Percentiles rank a stretch among this genome's conserved stretches.
Evolutionary conservation across 2,888 invertebrate species (phyloP).

Genomic region (Catocala nupta): DNA sequence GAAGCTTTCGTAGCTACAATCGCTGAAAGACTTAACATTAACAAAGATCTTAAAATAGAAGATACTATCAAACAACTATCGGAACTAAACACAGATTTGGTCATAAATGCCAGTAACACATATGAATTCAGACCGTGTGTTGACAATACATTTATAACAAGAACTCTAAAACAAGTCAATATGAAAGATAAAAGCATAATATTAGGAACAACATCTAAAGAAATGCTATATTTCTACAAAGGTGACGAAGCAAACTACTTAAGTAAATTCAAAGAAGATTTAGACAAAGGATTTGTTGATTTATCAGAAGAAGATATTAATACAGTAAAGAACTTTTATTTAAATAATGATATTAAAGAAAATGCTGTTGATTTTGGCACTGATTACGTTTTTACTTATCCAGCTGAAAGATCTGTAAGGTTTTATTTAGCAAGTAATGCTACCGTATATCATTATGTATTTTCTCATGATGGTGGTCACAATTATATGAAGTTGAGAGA

Average conservation of each 20-base stretch:
- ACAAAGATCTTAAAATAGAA: background rate
- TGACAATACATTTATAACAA: background rate
- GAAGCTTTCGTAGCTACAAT: background rate
- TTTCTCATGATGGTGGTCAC: background rate
- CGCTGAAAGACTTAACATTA: background rate
- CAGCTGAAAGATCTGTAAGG: conserved; percentile 48
- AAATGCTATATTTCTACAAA: background rate
- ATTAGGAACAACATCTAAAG: background rate
- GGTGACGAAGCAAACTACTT: background rate
- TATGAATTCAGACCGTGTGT: background rate
- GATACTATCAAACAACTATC: background rate
- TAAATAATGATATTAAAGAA: background rate
- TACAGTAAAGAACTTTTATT: background rate
- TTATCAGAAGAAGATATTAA: background rate
- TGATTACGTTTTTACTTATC: conserved; percentile 52
- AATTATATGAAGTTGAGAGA: too few species aligned
- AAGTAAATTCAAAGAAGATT: background rate
- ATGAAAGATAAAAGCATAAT: background rate
- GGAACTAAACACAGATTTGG: background rate
- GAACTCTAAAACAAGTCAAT: background rate
- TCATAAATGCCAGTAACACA: background rate
- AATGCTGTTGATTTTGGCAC: conserved; percentile 46
- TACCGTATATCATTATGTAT: background rate
- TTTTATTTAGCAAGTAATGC: conserved; percentile 47
- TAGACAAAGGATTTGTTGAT: background rate